Conservation (phyloP, 2,797 vertebrate species). For the Cygnus olor region DNA sequence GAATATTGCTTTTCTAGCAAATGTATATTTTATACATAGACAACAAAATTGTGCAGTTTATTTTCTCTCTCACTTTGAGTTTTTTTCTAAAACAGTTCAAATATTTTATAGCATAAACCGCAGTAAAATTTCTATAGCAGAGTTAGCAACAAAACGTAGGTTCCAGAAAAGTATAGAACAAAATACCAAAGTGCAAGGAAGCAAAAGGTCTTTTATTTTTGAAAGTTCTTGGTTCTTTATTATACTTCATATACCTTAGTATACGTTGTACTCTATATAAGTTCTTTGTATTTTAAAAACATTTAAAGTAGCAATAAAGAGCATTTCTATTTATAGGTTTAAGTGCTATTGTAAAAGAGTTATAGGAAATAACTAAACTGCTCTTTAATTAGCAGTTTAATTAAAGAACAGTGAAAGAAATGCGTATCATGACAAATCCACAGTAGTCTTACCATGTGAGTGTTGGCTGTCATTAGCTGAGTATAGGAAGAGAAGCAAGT, state of each 20-base stretch:
- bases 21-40: not conserved
- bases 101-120: not conserved
- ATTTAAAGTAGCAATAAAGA: not conserved
- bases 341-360: conserved; percentile 53
- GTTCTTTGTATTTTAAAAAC: not conserved
- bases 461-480: conserved; percentile 99
- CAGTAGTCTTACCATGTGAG: conserved; percentile 96
- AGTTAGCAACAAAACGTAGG: conserved; percentile 16
- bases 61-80: not conserved
- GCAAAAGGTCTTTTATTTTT: not conserved
- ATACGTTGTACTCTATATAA: not conserved
- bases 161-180: not conserved
- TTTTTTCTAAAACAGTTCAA: not conserved
- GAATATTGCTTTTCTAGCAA: not conserved
- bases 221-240: not conserved
- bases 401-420: conserved; percentile 74
- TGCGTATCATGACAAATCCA: conserved; percentile 82
- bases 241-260: not conserved
- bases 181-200: conserved; percentile 34
- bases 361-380: conserved; percentile 68
- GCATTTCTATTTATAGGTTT: conserved; percentile 34
- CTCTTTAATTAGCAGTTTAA: conserved; percentile 68
- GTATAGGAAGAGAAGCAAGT: conserved; percentile 90
- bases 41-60: not conserved
- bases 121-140: not conserved